Percentiles rank a stretch among this genome's conserved stretches.
Evolutionary conservation across 2,797 vertebrate genomes (phyloP).

Genomic region (Hoplostethus mediterraneus): DNA sequence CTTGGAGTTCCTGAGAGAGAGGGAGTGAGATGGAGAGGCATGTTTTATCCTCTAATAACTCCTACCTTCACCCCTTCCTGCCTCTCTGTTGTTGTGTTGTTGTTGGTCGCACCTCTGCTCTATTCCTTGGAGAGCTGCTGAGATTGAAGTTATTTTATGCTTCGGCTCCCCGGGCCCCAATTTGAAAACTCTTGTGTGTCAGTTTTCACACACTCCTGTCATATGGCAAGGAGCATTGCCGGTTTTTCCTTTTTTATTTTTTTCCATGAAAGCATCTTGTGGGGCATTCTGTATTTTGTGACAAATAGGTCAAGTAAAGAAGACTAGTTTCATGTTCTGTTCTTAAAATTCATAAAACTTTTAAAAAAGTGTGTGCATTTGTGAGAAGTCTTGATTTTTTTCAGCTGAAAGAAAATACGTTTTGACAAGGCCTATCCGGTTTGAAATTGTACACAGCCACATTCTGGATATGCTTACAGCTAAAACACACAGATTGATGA

Average conservation of each 20-base stretch:
- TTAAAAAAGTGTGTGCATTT: slow-evolving; percentile 1
- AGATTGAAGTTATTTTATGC: slow-evolving; percentile 99
- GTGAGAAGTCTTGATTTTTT: neutral
- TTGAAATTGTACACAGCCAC: neutral
- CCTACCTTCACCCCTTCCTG: slow-evolving; percentile 95
- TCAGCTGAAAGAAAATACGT: neutral
- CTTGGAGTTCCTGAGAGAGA: slow-evolving; percentile 95
- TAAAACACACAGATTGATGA: neutral
- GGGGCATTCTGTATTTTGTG: slow-evolving; percentile 72
- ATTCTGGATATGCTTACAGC: neutral
- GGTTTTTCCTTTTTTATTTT: slow-evolving; percentile 79
- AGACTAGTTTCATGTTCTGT: slow-evolving; percentile 57
- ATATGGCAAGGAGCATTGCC: slow-evolving; percentile 89
- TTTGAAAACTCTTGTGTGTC: slow-evolving; percentile 98
- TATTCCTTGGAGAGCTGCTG: slow-evolving; percentile 95
- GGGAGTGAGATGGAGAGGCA: slow-evolving; percentile 91
- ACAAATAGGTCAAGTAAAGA: slow-evolving; percentile 80
- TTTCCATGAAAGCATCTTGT: slow-evolving; percentile 75
- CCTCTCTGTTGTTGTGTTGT: slow-evolving; percentile 93
- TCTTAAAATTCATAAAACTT: slow-evolving; percentile 34
- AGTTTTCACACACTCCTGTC: slow-evolving; percentile 99
- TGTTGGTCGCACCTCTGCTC: slow-evolving; percentile 93
- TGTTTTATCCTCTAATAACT: slow-evolving; percentile 99
- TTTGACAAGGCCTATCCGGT: neutral
- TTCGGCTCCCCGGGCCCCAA: slow-evolving; percentile 96